Conservation (phyloP, 2,797 vertebrate genomes). For the Margarornis squamiger region DNA sequence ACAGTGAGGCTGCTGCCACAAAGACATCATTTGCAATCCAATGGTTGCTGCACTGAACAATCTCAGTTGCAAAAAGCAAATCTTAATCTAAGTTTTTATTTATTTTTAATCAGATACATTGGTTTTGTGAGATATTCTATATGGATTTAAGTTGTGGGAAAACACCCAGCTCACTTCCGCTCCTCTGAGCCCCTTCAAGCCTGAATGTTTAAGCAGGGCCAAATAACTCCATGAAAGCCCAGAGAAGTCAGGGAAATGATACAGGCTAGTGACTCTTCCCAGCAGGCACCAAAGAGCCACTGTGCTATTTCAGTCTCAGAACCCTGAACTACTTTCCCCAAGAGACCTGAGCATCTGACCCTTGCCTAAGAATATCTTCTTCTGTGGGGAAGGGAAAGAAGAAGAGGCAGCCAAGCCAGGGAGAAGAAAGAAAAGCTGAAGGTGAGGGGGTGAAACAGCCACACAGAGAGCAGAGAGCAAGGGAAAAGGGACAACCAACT, state of each 20-base stretch:
- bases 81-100: neutral
- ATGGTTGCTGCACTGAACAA: neutral
- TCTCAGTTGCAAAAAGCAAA: constrained; percentile 10
- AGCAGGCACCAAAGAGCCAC: constrained; percentile 2
- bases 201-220: neutral
- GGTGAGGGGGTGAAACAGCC: neutral
- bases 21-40: neutral
- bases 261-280: neutral
- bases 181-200: neutral
- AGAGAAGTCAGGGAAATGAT: neutral
- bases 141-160: neutral
- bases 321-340: neutral
- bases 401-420: neutral
- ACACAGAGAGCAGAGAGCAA: neutral
- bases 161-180: neutral
- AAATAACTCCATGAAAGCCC: neutral
- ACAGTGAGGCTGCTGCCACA: neutral
- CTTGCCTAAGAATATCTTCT: neutral
- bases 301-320: constrained; percentile 14
- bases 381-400: neutral
- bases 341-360: neutral
- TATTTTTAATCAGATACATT: neutral
- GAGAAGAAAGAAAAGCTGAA: neutral
- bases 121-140: neutral
- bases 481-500: neutral